Conservation (phyloP, 2,113 vertebrate genomes). For the Turnix velox region DNA sequence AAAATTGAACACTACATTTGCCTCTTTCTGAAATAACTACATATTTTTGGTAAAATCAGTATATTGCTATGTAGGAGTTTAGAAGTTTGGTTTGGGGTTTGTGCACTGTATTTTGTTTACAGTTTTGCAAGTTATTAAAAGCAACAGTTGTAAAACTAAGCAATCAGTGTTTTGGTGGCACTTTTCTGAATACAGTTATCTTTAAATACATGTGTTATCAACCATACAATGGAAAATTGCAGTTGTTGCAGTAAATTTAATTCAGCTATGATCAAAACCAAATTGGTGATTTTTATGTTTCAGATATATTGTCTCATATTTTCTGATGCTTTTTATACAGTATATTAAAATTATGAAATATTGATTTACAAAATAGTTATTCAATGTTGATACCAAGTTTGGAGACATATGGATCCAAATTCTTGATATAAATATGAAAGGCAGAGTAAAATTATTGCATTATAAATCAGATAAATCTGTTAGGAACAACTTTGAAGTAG, state of each 20-base stretch:
- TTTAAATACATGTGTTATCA: not conserved
- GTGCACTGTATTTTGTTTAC: not conserved
- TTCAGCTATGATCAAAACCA: not conserved
- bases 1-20: not conserved
- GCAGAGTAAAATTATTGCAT: not conserved
- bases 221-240: not conserved
- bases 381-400: not conserved
- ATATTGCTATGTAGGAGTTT: not conserved
- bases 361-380: not conserved
- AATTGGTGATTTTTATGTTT: not conserved
- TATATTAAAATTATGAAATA: not conserved
- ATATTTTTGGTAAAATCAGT: not conserved
- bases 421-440: not conserved
- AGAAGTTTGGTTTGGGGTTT: not conserved
- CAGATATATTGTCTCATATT: not conserved
- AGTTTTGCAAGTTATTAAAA: not conserved
- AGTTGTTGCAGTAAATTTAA: not conserved
- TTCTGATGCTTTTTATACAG: not conserved
- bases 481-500: not conserved
- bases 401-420: not conserved
- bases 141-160: not conserved
- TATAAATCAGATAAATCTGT: not conserved
- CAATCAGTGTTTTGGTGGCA: not conserved
- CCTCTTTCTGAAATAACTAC: not conserved
- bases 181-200: not conserved